These are phyloP conservation scores for Pollenia amentaria DNA, from an alignment of 2,888 invertebrate genomes.

Conservation along the genomic window DNA sequence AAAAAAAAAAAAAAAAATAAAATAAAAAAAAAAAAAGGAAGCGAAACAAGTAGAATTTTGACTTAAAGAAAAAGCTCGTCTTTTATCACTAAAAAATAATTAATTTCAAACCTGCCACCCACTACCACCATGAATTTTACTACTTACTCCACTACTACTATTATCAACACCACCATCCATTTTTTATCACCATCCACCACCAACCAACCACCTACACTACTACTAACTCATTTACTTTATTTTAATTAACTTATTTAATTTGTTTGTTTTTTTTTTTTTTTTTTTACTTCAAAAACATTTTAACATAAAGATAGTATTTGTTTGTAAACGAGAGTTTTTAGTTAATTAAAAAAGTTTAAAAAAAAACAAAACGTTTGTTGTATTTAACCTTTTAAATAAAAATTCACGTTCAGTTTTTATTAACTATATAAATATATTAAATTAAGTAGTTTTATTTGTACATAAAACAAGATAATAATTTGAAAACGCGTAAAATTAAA, in stretches of 20 bases:
- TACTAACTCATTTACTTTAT: conserved; percentile 7
- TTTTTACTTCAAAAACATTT: conserved; percentile 46
- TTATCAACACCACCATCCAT: conserved; percentile 50
- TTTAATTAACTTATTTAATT: conserved; percentile 37
- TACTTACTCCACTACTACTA: conserved; percentile 32
- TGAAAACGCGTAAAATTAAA: conserved; percentile 41
- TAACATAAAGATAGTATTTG: conserved; percentile 1
- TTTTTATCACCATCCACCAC: conserved; percentile 47
- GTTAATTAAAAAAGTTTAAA: conserved; percentile 1
- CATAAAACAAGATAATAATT: conserved; percentile 43
- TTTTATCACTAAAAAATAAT: conserved; percentile 21
- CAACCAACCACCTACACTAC: neutral
- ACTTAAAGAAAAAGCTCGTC: conserved; percentile 27
- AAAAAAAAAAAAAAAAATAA: neutral
- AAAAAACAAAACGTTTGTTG: conserved; percentile 30
- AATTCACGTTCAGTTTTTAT: conserved; percentile 36
- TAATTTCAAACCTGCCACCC: conserved; percentile 29
- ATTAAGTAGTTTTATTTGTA: conserved; percentile 66
- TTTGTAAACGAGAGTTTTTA: conserved; percentile 30
- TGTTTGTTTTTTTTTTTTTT: conserved; percentile 16
- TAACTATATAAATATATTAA: conserved; percentile 19
- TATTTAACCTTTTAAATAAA: conserved; percentile 3
- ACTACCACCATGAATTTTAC: conserved; percentile 32
- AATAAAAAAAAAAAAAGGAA: conserved; percentile 34
- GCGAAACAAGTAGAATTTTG: conserved; percentile 58